These are phyloP conservation scores for Sycophila texana DNA, from an alignment of 2,888 invertebrate species.

Conservation along the genomic window DNA sequence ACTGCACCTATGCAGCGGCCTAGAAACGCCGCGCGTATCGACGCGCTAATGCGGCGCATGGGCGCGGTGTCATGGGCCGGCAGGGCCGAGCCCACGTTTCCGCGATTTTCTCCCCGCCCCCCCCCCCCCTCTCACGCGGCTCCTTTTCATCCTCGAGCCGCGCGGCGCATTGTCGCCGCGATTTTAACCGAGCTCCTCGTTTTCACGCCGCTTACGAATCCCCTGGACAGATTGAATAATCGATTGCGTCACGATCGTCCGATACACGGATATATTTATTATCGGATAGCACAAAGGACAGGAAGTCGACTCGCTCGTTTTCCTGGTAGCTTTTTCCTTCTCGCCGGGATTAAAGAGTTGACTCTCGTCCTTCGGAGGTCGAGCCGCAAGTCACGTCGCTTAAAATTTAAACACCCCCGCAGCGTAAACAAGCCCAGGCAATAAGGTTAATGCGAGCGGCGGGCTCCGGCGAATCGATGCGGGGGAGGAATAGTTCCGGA, in stretches of 20 bases:
- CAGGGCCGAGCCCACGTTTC: constrained; percentile 72
- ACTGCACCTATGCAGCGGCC: constrained; percentile 50
- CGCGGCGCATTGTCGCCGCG: neutral
- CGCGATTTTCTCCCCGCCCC: constrained; percentile 68
- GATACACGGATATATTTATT: neutral
- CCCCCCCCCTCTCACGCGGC: constrained; percentile 56
- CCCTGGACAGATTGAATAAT: constrained; percentile 43
- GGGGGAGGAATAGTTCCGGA: no score
- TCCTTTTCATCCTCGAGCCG: constrained; percentile 26
- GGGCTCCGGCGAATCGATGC: no score
- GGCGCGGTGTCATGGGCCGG: constrained; percentile 73
- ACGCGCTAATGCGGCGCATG: constrained; percentile 58
- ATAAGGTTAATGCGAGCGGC: no score
- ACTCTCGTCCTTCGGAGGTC: no score
- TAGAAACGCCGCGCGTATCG: constrained; percentile 36
- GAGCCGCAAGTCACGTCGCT: no score
- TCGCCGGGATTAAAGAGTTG: no score
- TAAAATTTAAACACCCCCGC: no score
- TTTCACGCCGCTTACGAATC: neutral
- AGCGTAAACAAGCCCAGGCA: no score
- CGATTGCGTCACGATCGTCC: constrained; percentile 32
- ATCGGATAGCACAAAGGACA: no score
- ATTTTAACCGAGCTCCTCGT: neutral
- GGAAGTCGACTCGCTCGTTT: no score
- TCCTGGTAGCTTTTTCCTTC: no score